Base-by-base conservation (phyloP, 2,797 vertebrate species). In the Ctenosaura bakeri region DNA sequence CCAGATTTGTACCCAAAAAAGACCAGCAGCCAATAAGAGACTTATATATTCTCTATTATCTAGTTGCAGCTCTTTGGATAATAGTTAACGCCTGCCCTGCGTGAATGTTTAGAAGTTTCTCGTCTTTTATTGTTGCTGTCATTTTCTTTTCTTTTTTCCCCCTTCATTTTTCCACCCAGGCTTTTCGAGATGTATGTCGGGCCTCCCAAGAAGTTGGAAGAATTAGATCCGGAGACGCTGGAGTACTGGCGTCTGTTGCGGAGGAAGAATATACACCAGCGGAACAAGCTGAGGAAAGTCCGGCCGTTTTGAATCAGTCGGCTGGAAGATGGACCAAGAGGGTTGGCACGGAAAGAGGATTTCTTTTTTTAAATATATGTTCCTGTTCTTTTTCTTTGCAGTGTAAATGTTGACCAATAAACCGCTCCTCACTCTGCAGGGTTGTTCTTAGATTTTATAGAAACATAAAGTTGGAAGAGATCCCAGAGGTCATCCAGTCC, bases 131-230 rank as follows among this genome's bases (percentile, higher is more conserved):
- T 29, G 29, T 69, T 10, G 59, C 54, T 50, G 6, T 26, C 8
- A 14, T 6, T 4, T 16, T 56, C 26, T 56, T 54, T 54, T 54
- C 20, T n/a, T n/a, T n/a, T n/a, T n/a, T n/a, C n/a, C n/a, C n/a
- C n/a, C 22, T 20, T 20, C 2, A 14, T n/a, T 35, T 3, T 12
- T 2, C 22, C 9, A 54, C 87, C 66, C 85, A 99, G 99, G 99
- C 97, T 99, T 89, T 99, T 98, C 92, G 95, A 98, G 91, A 83
- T 99, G 94, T 92, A 99, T 54, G 87, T 99, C 0, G 98, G 98
- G 0, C 92, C 95, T 0, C 95, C 97, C 0, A 97, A 97, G 95
- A 98, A 96, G 85, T 93, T 99, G 82, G 92, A 97, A 2, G 98
- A 99, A 52, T 89, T 99, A 90, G 98, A 98, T 54, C 92, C 97